These are phyloP conservation scores for Pseudorhombus dupliciocellatus DNA, from an alignment of 2,113 vertebrate species.

Conservation along the genomic window DNA sequence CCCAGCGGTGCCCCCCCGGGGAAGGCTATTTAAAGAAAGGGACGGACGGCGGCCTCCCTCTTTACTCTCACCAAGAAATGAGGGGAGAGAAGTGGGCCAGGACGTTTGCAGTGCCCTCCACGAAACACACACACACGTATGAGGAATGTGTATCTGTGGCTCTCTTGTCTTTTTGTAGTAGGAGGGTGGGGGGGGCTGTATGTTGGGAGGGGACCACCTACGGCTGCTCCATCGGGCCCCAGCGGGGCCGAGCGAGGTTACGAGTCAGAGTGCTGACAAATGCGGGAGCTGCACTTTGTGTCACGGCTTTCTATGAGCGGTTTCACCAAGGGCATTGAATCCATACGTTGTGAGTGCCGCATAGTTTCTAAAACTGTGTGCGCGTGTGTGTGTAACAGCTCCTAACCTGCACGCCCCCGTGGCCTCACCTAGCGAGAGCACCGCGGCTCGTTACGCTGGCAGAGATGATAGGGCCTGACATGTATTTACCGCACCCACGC, in stretches of 20 bases:
- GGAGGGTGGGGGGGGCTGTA: slow-evolving; percentile 3
- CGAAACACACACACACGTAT: neutral
- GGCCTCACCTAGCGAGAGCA: slow-evolving; percentile 65
- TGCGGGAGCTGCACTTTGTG: slow-evolving; percentile 23
- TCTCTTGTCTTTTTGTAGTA: slow-evolving; percentile 20
- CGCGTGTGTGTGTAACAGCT: slow-evolving; percentile 31
- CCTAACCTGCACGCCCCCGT: slow-evolving; percentile 55
- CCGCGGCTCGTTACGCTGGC: slow-evolving; percentile 67
- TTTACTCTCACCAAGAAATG: slow-evolving; percentile 56
- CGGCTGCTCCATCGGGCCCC: slow-evolving; percentile 38
- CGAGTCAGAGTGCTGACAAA: slow-evolving; percentile 28
- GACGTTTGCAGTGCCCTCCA: slow-evolving; percentile 69
- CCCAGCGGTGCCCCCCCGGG: slow-evolving; percentile 55
- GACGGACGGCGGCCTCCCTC: slow-evolving; percentile 56
- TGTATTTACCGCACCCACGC: slow-evolving; percentile 65
- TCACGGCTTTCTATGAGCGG: neutral
- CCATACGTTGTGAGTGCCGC: neutral
- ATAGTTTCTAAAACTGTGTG: neutral
- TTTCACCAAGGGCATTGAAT: neutral
- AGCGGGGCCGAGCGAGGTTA: slow-evolving; percentile 32
- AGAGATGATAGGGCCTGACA: slow-evolving; percentile 67
- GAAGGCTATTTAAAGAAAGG: slow-evolving; percentile 80
- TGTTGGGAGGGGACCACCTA: neutral
- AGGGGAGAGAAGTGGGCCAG: slow-evolving; percentile 79
- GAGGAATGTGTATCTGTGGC: slow-evolving; percentile 7